Evolutionary conservation across 64 coral and sea anemone genomes (phyloP), one percentile per base, ranked within the genome.

Genomic region (Pachyseris speciosa): DNA sequence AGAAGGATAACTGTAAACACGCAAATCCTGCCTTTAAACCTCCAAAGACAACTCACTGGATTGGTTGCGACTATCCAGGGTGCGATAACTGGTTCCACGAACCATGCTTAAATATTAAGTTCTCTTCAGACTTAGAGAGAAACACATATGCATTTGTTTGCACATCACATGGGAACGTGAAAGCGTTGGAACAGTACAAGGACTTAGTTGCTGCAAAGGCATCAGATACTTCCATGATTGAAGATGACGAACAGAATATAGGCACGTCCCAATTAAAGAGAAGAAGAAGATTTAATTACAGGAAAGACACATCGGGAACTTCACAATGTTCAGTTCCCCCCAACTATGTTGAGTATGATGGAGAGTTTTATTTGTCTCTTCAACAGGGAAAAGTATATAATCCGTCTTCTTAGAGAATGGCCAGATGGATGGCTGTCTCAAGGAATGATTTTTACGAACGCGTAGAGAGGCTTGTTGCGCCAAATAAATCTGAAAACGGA

Each of bases 331-430:
- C 61, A 26, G 1, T 25, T 17, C 33, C 27, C 20, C 88, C 76
- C 19, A 91, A 83, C 37, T 91, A 91, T 58, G 65, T 91, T 0
- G 64, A 91, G 34, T 83, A 91, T 27, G 75, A 91, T 13, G 85
- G 85, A 2, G 5, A 70, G 34, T 90, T 26, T 37, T 78, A 64
- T 55, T 51, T 91, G 19, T 83, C 88, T 0, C 13, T 91, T 6
- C 88, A 91, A 22, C 15, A 91, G 42, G 88, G 88, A 0, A 91
- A 83, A 65, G 75, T 91, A 2, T 91, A 91, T 29, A 71, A 64
- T 1, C 38, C 81, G 0, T 30, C 65, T 5, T 38, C 64, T 15
- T 91, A 65, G 2, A 31, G 88, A 7, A 34, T 83, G 27, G 60
- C 60, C 53, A 44, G 63, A 4, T 91, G 88, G 88, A 90, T 90